phyloP scores from a whole-genome alignment of 2,113 vertebrate species.

The Epinephelus moara region DNA sequence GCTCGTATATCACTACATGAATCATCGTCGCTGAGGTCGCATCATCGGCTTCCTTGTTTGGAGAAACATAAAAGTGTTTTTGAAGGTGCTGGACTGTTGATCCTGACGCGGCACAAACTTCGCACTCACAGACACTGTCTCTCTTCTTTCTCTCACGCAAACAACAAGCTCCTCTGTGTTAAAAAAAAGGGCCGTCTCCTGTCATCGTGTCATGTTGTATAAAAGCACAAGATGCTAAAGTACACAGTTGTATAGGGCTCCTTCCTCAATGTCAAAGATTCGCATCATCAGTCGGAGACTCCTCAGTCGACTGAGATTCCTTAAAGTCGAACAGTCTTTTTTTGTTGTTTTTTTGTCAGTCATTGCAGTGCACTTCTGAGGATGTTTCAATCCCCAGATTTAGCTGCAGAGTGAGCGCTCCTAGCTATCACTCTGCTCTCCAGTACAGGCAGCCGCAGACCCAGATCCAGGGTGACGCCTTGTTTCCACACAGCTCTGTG shows the following conservation, averaged over 20 bases:
- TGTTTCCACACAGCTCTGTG: no score
- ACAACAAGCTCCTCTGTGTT: not conserved
- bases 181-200: not conserved
- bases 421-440: no score
- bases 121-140: not conserved
- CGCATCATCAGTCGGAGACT: no score
- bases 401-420: no score
- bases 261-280: no score
- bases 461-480: no score
- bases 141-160: conserved; percentile 2
- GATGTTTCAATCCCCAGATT: no score
- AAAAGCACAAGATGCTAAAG: not conserved
- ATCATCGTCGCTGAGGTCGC: conserved; percentile 16
- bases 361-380: no score
- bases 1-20: conserved; percentile 31
- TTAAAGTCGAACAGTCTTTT: no score
- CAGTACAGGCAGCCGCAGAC: no score
- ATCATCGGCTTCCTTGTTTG: conserved; percentile 23
- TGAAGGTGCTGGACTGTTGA: not conserved
- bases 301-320: no score
- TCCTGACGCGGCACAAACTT: not conserved
- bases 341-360: no score
- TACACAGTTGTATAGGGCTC: not conserved
- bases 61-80: conserved; percentile 5
- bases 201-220: conserved; percentile 1